Conservation (phyloP, 2,113 vertebrate species). For the Daboia siamensis region DNA sequence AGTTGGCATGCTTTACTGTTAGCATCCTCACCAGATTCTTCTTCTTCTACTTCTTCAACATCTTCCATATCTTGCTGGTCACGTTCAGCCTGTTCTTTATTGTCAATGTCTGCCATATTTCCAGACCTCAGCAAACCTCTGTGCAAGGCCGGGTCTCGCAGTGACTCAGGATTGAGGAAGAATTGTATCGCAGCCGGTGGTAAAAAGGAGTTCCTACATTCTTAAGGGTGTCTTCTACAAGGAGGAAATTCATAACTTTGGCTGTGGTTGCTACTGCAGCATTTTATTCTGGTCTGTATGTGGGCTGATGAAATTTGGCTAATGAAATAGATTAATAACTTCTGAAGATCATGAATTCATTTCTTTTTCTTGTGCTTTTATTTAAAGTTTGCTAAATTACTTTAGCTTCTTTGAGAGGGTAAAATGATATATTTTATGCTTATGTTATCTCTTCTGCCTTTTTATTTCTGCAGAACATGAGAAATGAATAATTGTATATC, state of each 20-base stretch:
- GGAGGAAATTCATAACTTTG: too few species aligned
- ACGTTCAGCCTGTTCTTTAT: slow-evolving; percentile 93
- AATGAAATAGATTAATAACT: not conserved
- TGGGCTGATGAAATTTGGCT: not conserved
- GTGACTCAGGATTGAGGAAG: too few species aligned
- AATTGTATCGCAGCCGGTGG: too few species aligned
- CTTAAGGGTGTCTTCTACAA: not conserved
- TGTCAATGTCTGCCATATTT: too few species aligned
- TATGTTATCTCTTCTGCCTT: not conserved
- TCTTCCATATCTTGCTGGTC: slow-evolving; percentile 98
- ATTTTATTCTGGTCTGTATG: not conserved
- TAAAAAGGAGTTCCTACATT: too few species aligned
- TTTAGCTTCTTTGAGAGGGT: not conserved
- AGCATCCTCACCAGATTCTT: slow-evolving; percentile 90
- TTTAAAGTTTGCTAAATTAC: not conserved
- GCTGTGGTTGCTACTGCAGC: not conserved
- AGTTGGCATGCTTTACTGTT: slow-evolving; percentile 81
- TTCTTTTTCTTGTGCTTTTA: too few species aligned
- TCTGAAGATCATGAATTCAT: not conserved
- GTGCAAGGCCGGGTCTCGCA: too few species aligned
- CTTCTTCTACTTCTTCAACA: slow-evolving; percentile 95
- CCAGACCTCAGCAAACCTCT: too few species aligned
- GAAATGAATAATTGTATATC: not conserved
- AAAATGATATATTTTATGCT: not conserved
- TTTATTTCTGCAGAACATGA: not conserved